Evolutionary conservation across 2,888 invertebrate genomes (phyloP).

Genomic region (Pycnomerus fuliginosus): DNA sequence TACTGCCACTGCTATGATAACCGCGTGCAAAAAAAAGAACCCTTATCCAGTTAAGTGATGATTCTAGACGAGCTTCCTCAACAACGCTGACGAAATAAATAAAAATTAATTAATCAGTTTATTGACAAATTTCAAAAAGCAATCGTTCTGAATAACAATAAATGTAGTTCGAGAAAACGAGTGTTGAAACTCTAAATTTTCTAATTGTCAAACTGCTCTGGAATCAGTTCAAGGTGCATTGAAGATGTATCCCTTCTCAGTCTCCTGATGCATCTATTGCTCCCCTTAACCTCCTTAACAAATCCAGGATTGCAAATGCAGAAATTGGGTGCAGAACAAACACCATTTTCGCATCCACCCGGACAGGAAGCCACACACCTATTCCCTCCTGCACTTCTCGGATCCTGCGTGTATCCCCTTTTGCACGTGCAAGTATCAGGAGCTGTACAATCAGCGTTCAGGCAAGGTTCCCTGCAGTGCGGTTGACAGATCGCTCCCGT

Average conservation of each 20-base stretch:
- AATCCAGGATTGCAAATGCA: slow-evolving; percentile 74
- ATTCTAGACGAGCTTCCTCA: too few species aligned
- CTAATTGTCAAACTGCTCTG: too few species aligned
- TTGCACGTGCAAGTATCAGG: slow-evolving; percentile 52
- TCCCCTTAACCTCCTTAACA: slow-evolving; percentile 64
- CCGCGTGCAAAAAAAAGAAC: too few species aligned
- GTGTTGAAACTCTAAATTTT: too few species aligned
- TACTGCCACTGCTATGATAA: too few species aligned
- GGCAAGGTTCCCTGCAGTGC: slow-evolving; percentile 57
- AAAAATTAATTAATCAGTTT: too few species aligned
- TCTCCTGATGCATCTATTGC: slow-evolving; percentile 62
- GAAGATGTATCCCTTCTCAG: slow-evolving; percentile 47
- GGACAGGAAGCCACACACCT: slow-evolving; percentile 61
- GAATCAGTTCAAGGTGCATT: slow-evolving; percentile 45
- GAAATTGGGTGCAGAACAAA: slow-evolving; percentile 70
- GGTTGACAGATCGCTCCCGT: slow-evolving; percentile 47
- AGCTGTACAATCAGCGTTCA: slow-evolving; percentile 52
- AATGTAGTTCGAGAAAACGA: too few species aligned
- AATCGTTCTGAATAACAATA: too few species aligned
- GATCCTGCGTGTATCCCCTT: slow-evolving; percentile 51
- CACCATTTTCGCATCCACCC: slow-evolving; percentile 72
- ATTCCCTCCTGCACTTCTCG: slow-evolving; percentile 38
- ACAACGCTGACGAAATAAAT: too few species aligned
- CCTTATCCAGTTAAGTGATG: too few species aligned
- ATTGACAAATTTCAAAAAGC: too few species aligned